phyloP scores from a whole-genome alignment of 2,113 vertebrate genomes.

The Pachycephala philippinensis region DNA sequence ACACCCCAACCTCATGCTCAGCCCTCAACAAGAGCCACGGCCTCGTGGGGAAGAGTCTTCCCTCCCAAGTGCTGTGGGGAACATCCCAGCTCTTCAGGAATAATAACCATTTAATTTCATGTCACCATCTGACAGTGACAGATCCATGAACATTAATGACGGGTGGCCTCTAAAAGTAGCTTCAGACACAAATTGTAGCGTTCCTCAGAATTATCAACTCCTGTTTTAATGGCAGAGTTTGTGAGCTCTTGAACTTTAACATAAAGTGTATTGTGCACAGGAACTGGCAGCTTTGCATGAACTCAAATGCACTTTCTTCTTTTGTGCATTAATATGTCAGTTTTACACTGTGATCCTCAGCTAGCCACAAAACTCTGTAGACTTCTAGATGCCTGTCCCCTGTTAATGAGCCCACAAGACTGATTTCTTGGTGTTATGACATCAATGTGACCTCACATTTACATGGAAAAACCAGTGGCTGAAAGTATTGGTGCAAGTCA shows the following conservation, averaged over 20 bases:
- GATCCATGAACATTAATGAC: not conserved
- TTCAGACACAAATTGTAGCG: not conserved
- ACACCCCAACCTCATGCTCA: not conserved
- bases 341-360: not conserved
- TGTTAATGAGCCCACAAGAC: not conserved
- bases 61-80: rapidly evolving
- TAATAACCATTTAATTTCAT: not conserved
- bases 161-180: not conserved
- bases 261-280: not conserved
- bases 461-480: not conserved
- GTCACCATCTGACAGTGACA: not conserved
- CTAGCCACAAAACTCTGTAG: not conserved
- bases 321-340: not conserved
- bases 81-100: not conserved
- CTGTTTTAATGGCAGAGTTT: not conserved
- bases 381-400: not conserved
- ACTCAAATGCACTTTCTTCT: not conserved
- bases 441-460: not conserved
- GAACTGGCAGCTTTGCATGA: not conserved
- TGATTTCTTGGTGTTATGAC: not conserved
- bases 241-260: not conserved
- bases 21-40: rapidly evolving
- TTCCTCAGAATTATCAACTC: not conserved
- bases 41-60: rapidly evolving
- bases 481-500: not conserved